phyloP scores from a whole-genome alignment of 2,113 vertebrate genomes.

The Picathartes gymnocephalus region DNA sequence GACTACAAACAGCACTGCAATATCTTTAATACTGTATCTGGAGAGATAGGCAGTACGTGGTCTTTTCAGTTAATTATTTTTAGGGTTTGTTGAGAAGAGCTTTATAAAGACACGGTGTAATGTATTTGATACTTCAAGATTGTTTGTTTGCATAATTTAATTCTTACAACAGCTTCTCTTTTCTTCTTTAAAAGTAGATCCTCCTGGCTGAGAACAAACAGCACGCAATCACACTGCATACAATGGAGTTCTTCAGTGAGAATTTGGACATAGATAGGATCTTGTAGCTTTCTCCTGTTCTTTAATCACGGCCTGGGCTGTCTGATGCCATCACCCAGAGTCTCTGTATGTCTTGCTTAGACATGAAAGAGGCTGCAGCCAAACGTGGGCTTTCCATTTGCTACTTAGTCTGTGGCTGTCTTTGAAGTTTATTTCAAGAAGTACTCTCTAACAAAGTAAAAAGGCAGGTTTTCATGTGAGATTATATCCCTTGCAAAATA shows the following conservation, averaged over 20 bases:
- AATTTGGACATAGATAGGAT: constrained; percentile 25
- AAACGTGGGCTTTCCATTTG: constrained; percentile 38
- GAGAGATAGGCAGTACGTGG: not conserved
- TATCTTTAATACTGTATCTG: not conserved
- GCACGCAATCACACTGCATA: not conserved
- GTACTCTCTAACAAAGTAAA: constrained; percentile 20
- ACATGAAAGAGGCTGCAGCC: constrained; percentile 49
- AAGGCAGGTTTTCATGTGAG: constrained; percentile 23
- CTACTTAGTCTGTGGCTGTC: constrained; percentile 8
- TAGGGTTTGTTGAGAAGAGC: not conserved
- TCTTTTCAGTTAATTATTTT: not conserved
- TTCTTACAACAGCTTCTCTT: constrained; percentile 20
- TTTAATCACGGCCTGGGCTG: constrained; percentile 38
- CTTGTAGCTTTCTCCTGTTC: constrained; percentile 18
- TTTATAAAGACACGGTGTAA: not conserved
- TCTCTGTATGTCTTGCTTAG: constrained; percentile 5
- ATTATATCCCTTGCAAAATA: constrained; percentile 49
- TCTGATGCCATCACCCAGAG: constrained; percentile 9
- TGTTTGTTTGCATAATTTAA: constrained; percentile 41
- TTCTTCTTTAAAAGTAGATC: constrained; percentile 34
- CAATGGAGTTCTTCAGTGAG: not conserved
- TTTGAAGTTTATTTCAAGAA: constrained; percentile 51
- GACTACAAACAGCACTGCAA: not conserved
- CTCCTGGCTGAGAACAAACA: constrained; percentile 16
- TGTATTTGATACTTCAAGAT: not conserved